These are phyloP conservation scores for Tachystola acroxantha DNA, from an alignment of 2,888 invertebrate genomes.

Conservation along the genomic window DNA sequence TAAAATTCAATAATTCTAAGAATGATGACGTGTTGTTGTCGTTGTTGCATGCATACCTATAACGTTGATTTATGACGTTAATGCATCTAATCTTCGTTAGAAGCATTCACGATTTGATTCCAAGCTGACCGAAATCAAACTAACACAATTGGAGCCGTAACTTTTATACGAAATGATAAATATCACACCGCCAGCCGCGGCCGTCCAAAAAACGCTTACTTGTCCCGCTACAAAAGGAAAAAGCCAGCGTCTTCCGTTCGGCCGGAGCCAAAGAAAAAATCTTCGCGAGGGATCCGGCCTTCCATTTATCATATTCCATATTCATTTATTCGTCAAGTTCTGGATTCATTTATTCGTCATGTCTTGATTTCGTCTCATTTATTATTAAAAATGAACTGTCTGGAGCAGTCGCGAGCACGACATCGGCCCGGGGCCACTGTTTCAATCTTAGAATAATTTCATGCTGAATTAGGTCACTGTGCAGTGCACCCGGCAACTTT, in stretches of 20 bases:
- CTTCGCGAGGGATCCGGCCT: slow-evolving; percentile 73
- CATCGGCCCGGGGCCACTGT: slow-evolving; percentile 66
- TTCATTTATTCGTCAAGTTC: slow-evolving; percentile 80
- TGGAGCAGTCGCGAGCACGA: slow-evolving; percentile 63
- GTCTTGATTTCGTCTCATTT: slow-evolving; percentile 80
- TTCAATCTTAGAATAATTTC: slow-evolving; percentile 74
- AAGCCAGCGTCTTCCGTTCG: slow-evolving; percentile 77
- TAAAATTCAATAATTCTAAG: too few relatives aligned
- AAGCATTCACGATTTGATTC: slow-evolving; percentile 12
- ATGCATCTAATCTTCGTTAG: not conserved
- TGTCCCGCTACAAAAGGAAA: slow-evolving; percentile 77
- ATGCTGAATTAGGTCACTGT: slow-evolving; percentile 46
- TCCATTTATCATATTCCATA: slow-evolving; percentile 79
- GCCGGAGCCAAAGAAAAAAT: slow-evolving; percentile 75
- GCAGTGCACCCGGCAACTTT: slow-evolving; percentile 16
- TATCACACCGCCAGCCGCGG: slow-evolving; percentile 62
- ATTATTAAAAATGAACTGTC: slow-evolving; percentile 80
- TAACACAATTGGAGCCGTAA: slow-evolving; percentile 59
- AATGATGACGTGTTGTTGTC: too few relatives aligned
- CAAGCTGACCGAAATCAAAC: slow-evolving; percentile 46
- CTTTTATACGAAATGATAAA: slow-evolving; percentile 74
- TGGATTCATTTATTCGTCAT: slow-evolving; percentile 80
- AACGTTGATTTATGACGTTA: slow-evolving; percentile 10
- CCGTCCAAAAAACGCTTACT: slow-evolving; percentile 76
- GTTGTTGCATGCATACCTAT: too few relatives aligned